phyloP scores from a whole-genome alignment of 2,113 vertebrate genomes.

The Felis chaus region DNA sequence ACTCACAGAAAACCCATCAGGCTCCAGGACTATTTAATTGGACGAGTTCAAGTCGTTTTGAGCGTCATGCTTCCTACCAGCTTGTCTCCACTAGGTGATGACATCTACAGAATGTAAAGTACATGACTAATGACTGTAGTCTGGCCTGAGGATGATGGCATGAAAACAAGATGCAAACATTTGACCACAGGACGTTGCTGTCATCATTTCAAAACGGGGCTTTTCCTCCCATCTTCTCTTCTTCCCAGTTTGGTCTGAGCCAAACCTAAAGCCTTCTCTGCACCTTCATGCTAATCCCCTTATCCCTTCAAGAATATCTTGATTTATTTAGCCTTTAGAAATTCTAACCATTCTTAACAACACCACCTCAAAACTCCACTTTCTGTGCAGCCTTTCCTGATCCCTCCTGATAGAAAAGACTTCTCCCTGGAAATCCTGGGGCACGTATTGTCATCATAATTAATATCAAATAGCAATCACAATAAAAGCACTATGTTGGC shows the following conservation, averaged over 20 bases:
- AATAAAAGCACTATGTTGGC: background rate
- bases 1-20: constrained; percentile 55
- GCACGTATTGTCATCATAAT: background rate
- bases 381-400: background rate
- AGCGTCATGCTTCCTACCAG: constrained; percentile 15
- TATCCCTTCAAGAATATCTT: background rate
- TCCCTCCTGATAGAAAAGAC: background rate
- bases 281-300: background rate
- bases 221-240: background rate
- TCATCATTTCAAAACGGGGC: background rate
- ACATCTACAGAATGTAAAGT: background rate
- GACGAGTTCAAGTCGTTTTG: constrained; percentile 22
- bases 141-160: background rate
- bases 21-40: constrained; percentile 46
- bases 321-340: background rate
- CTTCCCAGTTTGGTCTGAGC: background rate
- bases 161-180: background rate
- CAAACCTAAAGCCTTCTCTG: background rate
- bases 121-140: background rate
- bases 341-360: background rate
- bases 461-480: background rate
- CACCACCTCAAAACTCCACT: background rate
- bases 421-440: background rate
- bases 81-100: constrained; percentile 5
- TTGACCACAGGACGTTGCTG: background rate